A percentile compares a stretch with the other conserved stretches of the same genome.
These are phyloP conservation scores for Zele albiditarsus DNA, from an alignment of 2,888 invertebrate species.

Conservation along the genomic window DNA sequence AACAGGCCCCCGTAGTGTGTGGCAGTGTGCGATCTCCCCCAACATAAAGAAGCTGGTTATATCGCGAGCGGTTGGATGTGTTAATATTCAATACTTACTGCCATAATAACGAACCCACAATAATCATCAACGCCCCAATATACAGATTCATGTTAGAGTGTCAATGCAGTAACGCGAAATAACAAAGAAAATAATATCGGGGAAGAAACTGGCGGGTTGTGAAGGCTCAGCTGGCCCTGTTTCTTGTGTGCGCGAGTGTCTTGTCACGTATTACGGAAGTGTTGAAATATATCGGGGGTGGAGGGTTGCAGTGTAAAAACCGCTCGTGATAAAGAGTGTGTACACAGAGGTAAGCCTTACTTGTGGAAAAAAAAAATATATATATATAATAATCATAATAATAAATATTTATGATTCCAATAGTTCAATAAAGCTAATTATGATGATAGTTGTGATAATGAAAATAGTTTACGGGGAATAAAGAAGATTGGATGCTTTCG, in stretches of 20 bases:
- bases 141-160: not conserved
- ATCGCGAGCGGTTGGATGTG: slow-evolving; percentile 18
- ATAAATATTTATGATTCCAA: not conserved
- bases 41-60: slow-evolving; percentile 38
- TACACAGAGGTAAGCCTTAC: slow-evolving; percentile 30
- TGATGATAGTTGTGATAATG: not conserved
- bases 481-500: too few species aligned
- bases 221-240: slow-evolving; percentile 62
- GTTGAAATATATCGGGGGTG: not conserved
- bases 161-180: not conserved
- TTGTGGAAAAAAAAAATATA: not conserved
- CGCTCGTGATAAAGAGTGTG: not conserved
- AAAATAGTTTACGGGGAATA: too few species aligned
- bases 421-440: not conserved
- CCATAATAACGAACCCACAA: slow-evolving; percentile 5
- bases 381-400: too few species aligned
- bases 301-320: slow-evolving; percentile 23
- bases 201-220: slow-evolving; percentile 49
- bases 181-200: slow-evolving; percentile 12
- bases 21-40: slow-evolving; percentile 42
- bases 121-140: not conserved
- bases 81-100: not conserved
- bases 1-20: slow-evolving; percentile 44
- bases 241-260: slow-evolving; percentile 48
- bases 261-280: slow-evolving; percentile 14